Evolutionary conservation across 2,113 vertebrate species (phyloP).

Genomic region (Gavia stellata): DNA sequence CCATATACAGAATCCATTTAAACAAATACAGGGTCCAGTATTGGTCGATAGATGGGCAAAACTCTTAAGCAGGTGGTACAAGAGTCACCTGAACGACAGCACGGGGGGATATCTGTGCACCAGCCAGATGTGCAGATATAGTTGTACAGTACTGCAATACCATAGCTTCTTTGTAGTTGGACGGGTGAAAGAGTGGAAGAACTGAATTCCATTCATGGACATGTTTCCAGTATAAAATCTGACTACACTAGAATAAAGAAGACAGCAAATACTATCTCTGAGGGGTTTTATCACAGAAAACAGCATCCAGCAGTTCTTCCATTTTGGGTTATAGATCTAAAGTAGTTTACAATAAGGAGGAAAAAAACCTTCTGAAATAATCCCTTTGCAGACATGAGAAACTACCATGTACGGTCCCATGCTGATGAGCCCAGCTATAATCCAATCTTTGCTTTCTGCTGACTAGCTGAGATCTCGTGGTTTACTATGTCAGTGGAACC

Average conservation of each 20-base stretch:
- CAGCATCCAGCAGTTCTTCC: not conserved
- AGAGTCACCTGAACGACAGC: not conserved
- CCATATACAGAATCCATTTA: not conserved
- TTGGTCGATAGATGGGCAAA: not conserved
- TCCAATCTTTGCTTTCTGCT: constrained; percentile 64
- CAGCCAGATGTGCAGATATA: not conserved
- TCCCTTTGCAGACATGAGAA: constrained; percentile 33
- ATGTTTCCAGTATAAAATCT: not conserved
- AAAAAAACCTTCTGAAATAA: not conserved
- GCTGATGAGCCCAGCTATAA: constrained; percentile 54
- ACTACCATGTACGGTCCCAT: constrained; percentile 6
- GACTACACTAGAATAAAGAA: not conserved
- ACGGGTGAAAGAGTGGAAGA: not conserved
- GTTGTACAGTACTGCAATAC: not conserved
- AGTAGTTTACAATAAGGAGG: not conserved
- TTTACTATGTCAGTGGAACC: constrained; percentile 76
- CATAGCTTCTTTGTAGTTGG: not conserved
- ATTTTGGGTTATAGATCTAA: not conserved
- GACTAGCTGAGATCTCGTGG: constrained; percentile 65
- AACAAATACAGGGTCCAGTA: not conserved
- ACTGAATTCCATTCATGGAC: not conserved
- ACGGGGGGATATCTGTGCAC: rapidly evolving
- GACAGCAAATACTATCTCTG: not conserved
- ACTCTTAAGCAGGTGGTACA: not conserved
- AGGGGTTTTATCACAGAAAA: not conserved